Evolutionary conservation across 2,797 vertebrate species (phyloP).

Genomic region (Holocentrus rufus): DNA sequence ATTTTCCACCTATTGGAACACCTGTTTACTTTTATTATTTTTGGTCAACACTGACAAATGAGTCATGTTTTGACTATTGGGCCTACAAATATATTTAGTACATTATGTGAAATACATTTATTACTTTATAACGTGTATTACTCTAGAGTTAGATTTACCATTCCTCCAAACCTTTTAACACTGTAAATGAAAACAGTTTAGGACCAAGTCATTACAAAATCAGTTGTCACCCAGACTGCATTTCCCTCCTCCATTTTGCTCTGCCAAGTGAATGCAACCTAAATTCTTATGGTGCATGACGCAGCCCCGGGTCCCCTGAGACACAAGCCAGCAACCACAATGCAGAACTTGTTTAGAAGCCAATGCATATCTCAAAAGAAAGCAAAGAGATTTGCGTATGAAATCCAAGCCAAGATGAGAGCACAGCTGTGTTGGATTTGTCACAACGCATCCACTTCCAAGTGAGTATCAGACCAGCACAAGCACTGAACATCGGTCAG

Average conservation of each 20-base stretch:
- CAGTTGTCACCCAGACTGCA: conserved; percentile 13
- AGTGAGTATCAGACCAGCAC: conserved; percentile 42
- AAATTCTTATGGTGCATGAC: conserved; percentile 46
- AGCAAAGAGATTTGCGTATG: conserved; percentile 54
- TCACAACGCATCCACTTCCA: conserved; percentile 37
- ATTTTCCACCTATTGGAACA: conserved; percentile 25
- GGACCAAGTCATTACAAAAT: conserved; percentile 35
- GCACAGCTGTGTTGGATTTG: conserved; percentile 69
- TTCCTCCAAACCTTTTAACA: conserved; percentile 29
- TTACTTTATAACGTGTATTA: no score
- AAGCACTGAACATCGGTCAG: conserved; percentile 1
- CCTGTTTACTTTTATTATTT: conserved; percentile 31
- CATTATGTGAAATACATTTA: not conserved
- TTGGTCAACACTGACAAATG: conserved; percentile 14
- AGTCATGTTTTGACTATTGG: conserved; percentile 2
- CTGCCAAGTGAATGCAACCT: conserved; percentile 39
- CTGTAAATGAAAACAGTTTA: conserved; percentile 21
- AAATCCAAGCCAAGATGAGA: conserved; percentile 57
- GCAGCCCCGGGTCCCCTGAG: conserved; percentile 36
- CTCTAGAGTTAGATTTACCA: not conserved
- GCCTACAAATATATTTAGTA: not conserved
- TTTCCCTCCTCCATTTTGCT: conserved; percentile 14
- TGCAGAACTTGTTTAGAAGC: conserved; percentile 53
- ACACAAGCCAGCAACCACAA: conserved; percentile 64
- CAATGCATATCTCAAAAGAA: conserved; percentile 52